phyloP scores from a whole-genome alignment of 2,113 vertebrate species.

The Actenoides hombroni region DNA sequence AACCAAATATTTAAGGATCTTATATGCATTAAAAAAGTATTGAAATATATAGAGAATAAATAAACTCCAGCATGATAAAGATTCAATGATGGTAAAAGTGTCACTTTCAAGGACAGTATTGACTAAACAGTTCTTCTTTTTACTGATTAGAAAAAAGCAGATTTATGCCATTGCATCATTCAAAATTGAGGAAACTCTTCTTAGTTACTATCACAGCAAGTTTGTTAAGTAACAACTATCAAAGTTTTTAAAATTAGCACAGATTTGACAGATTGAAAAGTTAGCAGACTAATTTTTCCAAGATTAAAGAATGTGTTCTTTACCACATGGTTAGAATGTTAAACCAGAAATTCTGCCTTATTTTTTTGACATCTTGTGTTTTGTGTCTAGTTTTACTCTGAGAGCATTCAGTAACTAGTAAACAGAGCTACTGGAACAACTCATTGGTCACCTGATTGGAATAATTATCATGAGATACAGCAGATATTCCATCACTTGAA shows the following conservation, averaged over 20 bases:
- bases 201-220: background rate
- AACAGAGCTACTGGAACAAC: background rate
- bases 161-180: background rate
- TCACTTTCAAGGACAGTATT: background rate
- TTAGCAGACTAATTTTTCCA: background rate
- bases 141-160: background rate
- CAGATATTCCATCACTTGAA: background rate
- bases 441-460: background rate
- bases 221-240: background rate
- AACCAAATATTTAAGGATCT: background rate
- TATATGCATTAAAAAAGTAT: background rate
- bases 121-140: background rate
- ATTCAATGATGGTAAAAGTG: background rate
- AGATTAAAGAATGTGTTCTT: background rate
- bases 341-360: background rate
- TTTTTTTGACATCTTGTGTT: background rate
- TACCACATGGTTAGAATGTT: background rate
- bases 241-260: background rate
- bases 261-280: background rate
- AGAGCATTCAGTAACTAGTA: background rate
- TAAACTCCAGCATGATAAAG: background rate
- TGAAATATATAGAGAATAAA: background rate
- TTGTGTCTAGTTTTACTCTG: background rate
- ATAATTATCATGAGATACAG: background rate
- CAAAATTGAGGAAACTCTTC: background rate